A percentile compares a stretch with the other conserved stretches of the same genome.
These are phyloP conservation scores for Meghimatium bilineatum DNA, from an alignment of 2,888 invertebrate genomes.

Conservation along the genomic window DNA sequence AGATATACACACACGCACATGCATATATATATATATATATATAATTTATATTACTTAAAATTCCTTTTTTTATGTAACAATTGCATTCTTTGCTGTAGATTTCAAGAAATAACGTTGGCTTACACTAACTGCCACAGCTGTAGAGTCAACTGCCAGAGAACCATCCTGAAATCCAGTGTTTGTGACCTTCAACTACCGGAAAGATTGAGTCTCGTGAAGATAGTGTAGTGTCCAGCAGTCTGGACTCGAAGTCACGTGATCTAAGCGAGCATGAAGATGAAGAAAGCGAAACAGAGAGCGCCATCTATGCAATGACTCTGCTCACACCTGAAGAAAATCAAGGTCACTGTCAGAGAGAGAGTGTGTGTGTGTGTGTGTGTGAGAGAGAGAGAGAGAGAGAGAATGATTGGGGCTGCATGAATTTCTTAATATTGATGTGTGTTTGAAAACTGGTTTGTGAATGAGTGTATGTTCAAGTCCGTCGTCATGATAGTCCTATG, in stretches of 20 bases:
- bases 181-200: not conserved
- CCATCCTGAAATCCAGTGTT: not conserved
- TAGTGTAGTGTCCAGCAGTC: not conserved
- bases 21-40: too few species aligned
- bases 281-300: conserved; percentile 56
- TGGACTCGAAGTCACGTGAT: conserved; percentile 27
- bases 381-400: not conserved
- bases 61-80: too few species aligned
- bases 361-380: not conserved
- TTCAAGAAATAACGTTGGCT: too few species aligned
- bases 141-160: too few species aligned
- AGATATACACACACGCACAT: too few species aligned
- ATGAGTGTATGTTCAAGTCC: too few species aligned
- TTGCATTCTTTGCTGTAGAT: too few species aligned
- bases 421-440: too few species aligned
- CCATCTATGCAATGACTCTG: conserved; percentile 52
- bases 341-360: conserved; percentile 5
- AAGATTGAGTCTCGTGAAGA: not conserved
- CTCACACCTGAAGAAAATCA: conserved; percentile 57
- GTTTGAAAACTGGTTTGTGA: too few species aligned
- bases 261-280: conserved; percentile 47
- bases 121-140: too few species aligned
- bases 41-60: too few species aligned
- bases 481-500: too few species aligned
- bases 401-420: not conserved